Percentiles rank a stretch among this genome's conserved stretches.
Conservation (phyloP, 2,888 invertebrate genomes). For the Drosophila aldrichi region DNA sequence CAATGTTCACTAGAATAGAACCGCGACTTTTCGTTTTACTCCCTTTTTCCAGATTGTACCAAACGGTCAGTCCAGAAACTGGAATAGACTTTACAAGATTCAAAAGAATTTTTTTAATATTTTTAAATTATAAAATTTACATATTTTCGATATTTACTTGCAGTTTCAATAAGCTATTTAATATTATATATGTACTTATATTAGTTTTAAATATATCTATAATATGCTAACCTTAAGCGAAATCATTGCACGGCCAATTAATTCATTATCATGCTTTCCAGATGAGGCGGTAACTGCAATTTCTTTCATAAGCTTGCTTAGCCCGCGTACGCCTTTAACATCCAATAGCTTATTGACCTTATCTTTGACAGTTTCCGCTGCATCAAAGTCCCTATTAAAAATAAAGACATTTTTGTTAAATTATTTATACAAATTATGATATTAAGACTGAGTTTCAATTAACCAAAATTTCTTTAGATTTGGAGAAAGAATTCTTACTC, state of each 20-base stretch:
- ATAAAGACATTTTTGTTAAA: too few relatives aligned
- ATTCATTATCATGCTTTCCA: constrained; percentile 97
- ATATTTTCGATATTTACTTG: too few relatives aligned
- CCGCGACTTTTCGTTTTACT: constrained; percentile 93
- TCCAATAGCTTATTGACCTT: constrained; percentile 94
- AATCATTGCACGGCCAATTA: constrained; percentile 95
- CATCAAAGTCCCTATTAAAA: constrained; percentile 91
- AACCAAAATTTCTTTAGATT: too few relatives aligned
- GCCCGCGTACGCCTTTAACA: constrained; percentile 93
- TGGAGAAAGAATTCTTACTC: too few relatives aligned
- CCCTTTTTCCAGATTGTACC: constrained; percentile 94
- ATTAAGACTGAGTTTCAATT: too few relatives aligned
- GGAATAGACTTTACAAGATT: constrained; percentile 91
- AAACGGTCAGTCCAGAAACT: constrained; percentile 95
- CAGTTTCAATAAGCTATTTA: too few relatives aligned
- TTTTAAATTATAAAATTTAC: too few relatives aligned
- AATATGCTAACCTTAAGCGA: constrained; percentile 87
- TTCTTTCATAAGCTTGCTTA: constrained; percentile 94
- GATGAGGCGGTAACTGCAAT: constrained; percentile 97
- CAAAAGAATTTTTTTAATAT: too few relatives aligned
- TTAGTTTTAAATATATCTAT: too few relatives aligned
- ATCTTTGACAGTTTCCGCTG: constrained; percentile 94
- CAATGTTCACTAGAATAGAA: constrained; percentile 92
- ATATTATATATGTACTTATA: too few relatives aligned
- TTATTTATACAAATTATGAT: not conserved